Conservation (phyloP, 1,140 invertebrate genomes). For the Nebria ingens region DNA sequence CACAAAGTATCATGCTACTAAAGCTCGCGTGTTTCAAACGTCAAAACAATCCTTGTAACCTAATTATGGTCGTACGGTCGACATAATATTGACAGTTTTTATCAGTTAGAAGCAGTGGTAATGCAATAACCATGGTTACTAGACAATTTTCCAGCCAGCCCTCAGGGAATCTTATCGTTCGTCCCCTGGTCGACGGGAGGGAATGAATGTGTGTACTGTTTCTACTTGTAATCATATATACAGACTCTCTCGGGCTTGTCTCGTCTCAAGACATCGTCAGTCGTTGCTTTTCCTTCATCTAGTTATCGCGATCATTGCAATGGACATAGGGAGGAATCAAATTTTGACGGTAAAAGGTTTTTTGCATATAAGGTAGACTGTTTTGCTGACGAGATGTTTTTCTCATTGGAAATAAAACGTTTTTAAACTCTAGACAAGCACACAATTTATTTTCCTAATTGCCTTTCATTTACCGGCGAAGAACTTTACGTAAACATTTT, state of each 20-base stretch:
- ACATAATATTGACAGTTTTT: not conserved
- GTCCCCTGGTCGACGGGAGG: not conserved
- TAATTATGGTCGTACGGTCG: not conserved
- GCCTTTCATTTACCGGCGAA: too few species aligned
- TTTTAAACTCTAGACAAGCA: too few species aligned
- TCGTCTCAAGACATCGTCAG: not conserved
- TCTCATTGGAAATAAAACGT: too few species aligned
- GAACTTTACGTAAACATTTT: too few species aligned
- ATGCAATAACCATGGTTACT: not conserved
- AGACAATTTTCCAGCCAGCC: not conserved
- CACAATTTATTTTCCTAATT: too few species aligned
- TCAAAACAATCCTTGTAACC: not conserved
- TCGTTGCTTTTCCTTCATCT: not conserved
- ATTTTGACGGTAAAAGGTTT: not conserved
- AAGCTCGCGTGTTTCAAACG: not conserved
- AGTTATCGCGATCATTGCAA: not conserved
- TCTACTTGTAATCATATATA: not conserved
- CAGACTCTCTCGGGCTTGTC: too few species aligned
- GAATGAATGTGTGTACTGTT: not conserved
- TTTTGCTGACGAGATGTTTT: too few species aligned
- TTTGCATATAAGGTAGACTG: too few species aligned
- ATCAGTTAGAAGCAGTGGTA: not conserved
- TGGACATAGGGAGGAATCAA: not conserved
- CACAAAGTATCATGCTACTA: not conserved
- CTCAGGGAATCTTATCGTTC: not conserved